Base-by-base conservation (phyloP, 35 echinoderm and acorn worm species). In the Eucidaris tribuloides region DNA sequence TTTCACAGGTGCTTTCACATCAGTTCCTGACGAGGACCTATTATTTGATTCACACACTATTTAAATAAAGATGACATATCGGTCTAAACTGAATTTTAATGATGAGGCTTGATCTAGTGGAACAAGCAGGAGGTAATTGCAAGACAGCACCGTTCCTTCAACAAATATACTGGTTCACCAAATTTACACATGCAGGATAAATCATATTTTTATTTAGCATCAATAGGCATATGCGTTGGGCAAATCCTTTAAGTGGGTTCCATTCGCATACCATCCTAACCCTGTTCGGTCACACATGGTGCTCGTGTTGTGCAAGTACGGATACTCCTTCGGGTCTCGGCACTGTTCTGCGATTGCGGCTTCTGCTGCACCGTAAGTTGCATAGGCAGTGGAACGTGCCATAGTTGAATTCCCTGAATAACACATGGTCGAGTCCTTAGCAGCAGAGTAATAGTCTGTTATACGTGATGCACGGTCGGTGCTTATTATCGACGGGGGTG, bases 231-330 rank as follows among this genome's bases (percentile, higher is more conserved):
- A 88, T 4, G 76, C 85, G 37, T 88, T 88, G 37, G 66, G 58
- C 32, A 88, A 59, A 24, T 88, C 85, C 22, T 88, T 88, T 17
- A 80, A 77, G 36, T 88, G 85, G 14, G 62, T 34, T 39, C 77
- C 76, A 38, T 80, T 88, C 25, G 76, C 77, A 50, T 88, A 88
- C 85, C 85, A 88, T 11, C 85, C 76, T 63, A 88, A 65, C 29
- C 56, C 85, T 62, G 85, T 79, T 37, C 85, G 60, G 58, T 88
- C 85, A 81, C 85, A 88, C 38, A 88, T 88, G 22, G 85, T 77
- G 66, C 77, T 88, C 13, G 78, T 81, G 27, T 78, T 65, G 77
- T 88, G 85, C 66, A 88, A 80, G 59, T 64, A 88, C 20, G 76
- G 40, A 43, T 88, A 77, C 40, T 88, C 85, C 41, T 88, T 88